These are phyloP conservation scores for Busseola fusca DNA, from an alignment of 2,888 invertebrate species.

Conservation along the genomic window DNA sequence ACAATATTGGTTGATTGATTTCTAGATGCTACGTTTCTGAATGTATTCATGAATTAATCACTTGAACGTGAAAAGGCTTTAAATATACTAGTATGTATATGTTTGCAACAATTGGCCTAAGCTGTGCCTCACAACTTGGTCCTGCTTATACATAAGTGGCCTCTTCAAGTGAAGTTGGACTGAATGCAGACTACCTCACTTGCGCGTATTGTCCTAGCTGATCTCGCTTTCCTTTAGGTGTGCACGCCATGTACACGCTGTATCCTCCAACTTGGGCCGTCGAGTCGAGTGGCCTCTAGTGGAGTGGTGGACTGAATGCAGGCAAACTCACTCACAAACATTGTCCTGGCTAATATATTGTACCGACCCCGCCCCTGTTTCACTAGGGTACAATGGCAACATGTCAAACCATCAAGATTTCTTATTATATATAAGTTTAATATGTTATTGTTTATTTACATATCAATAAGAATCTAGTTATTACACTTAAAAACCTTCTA, in stretches of 20 bases:
- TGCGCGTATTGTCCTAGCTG: slow-evolving; percentile 22
- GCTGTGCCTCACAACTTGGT: background rate
- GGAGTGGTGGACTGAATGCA: slow-evolving; percentile 51
- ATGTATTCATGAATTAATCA: background rate
- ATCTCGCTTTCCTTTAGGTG: slow-evolving; percentile 27
- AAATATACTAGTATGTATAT: background rate
- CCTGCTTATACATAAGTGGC: slow-evolving; percentile 4
- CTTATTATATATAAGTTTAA: background rate
- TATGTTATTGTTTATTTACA: background rate
- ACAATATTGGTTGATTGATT: background rate
- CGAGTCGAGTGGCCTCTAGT: slow-evolving; percentile 48
- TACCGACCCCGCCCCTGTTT: background rate
- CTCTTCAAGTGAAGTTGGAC: slow-evolving; percentile 20
- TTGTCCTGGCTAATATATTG: slow-evolving; percentile 44
- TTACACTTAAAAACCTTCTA: background rate
- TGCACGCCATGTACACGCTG: slow-evolving; percentile 27
- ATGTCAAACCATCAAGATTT: background rate
- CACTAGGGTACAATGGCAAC: background rate
- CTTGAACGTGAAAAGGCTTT: too few relatives aligned
- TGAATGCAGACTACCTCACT: slow-evolving; percentile 41
- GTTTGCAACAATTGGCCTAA: background rate
- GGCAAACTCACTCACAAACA: slow-evolving; percentile 38
- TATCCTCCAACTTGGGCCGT: slow-evolving; percentile 22
- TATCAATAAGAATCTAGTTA: background rate
- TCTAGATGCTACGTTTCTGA: background rate